phyloP scores from a whole-genome alignment of 2,113 vertebrate species.

The zebrafish (Danio rerio) region DNA sequence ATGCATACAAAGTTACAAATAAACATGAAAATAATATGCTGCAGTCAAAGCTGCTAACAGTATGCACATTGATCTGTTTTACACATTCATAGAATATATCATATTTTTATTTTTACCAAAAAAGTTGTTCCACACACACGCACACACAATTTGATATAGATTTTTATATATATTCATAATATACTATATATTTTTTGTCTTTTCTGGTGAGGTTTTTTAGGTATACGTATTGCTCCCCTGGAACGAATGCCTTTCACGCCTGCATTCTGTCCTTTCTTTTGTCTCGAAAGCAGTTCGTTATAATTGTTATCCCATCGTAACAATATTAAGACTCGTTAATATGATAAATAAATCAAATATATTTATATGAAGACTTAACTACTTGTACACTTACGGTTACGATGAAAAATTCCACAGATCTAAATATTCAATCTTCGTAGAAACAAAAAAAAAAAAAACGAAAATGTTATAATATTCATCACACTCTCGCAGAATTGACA shows the following conservation, averaged over 20 bases:
- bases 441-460: conserved; percentile 51
- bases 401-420: conserved; percentile 54
- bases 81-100: conserved; percentile 59
- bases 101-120: conserved; percentile 52
- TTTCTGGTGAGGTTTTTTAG: conserved; percentile 69
- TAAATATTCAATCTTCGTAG: conserved; percentile 47
- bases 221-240: conserved; percentile 74
- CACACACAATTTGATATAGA: conserved; percentile 31
- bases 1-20: conserved; percentile 44
- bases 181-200: conserved; percentile 66
- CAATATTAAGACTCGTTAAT: conserved; percentile 55
- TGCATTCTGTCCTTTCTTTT: conserved; percentile 14
- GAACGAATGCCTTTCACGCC: conserved; percentile 54
- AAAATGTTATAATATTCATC: conserved; percentile 48
- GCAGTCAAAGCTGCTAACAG: conserved; percentile 22
- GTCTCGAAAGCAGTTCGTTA: conserved; percentile 42
- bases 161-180: conserved; percentile 73
- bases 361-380: conserved; percentile 57
- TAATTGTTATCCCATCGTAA: conserved; percentile 28
- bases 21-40: conserved; percentile 30
- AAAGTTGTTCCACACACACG: conserved; percentile 39
- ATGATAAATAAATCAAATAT: conserved; percentile 56
- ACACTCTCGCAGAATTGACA: conserved; percentile 63
- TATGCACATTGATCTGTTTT: conserved; percentile 22
- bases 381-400: conserved; percentile 58